Evolutionary conservation across 2,888 invertebrate genomes (phyloP), one percentile per base, ranked within the genome.

Genomic region (Hirtodrosophila cameraria): DNA sequence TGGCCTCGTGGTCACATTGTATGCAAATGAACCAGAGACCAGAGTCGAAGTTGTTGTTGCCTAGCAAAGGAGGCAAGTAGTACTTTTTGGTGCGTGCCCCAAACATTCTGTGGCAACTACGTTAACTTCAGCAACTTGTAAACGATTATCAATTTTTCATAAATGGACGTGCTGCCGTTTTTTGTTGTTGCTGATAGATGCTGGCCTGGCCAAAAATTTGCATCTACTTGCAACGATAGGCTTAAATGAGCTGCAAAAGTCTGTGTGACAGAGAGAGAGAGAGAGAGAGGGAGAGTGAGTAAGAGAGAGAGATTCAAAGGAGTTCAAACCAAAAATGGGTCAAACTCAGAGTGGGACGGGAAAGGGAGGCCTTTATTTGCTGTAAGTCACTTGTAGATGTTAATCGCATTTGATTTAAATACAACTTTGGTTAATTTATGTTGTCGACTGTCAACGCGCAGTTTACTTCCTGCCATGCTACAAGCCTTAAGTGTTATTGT

Each of bases 71-170:
- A 33, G 6, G 20, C 53, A 54, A 54, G 33, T 63, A 46, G 43
- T 39, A 23, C 8, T 58, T 58, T 60, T 45, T 71, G 79, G 85
- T 85, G 79, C 79, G 79, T 79, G 85, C 79, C 83, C 64, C 62
- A 59, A 74, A 62, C 76, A 81, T 71, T 36, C 50, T 27, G 43
- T 49, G 9, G 36, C 16, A 12, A 25, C 39, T 20, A 18, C 38
- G n/a, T n/a, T n/a, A 28, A 46, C 39, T 60, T 0, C 31, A 48
- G 69, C 50, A 62, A 45, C 63, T 79, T 80, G 80, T 85, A 39
- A 79, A 36, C 75, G 86, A 84, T 86, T 86, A 82, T 86, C 86
- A 82, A 82, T 82, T 82, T 82, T 81, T 82, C 82, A 86, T 86
- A 82, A 82, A 82, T 82, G 82, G 82, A 61, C 59, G 38, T 27